phyloP scores from a whole-genome alignment of 1,140 invertebrate species.

The Helicoverpa zea region DNA sequence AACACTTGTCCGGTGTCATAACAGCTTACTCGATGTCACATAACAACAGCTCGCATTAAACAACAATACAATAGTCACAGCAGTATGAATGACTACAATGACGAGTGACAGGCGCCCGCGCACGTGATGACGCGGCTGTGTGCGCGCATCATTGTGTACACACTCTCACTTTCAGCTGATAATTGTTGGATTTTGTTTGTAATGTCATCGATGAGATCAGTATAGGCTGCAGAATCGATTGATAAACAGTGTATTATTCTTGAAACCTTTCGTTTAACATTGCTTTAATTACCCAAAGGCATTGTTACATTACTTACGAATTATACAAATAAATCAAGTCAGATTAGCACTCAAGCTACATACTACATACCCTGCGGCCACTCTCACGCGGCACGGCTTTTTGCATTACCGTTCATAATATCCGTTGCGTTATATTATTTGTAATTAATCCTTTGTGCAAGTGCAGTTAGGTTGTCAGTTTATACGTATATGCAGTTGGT shows the following conservation, averaged over 20 bases:
- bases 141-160: slow-evolving; percentile 31
- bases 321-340: slow-evolving; percentile 20
- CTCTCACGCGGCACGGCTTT: not conserved
- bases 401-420: not conserved
- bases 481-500: not conserved
- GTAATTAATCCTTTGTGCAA: not conserved
- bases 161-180: slow-evolving; percentile 11
- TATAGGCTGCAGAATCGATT: not conserved
- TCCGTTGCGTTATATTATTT: not conserved
- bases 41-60: not conserved
- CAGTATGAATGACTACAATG: slow-evolving; percentile 25
- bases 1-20: not conserved
- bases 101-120: not conserved
- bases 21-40: not conserved
- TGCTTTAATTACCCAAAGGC: not conserved
- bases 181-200: not conserved
- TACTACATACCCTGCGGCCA: not conserved
- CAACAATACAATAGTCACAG: not conserved
- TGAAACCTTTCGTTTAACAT: too few relatives aligned
- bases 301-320: not conserved
- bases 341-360: slow-evolving; percentile 1
- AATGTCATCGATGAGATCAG: not conserved
- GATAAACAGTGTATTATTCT: too few relatives aligned
- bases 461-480: not conserved
- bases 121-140: slow-evolving; percentile 23